These are phyloP conservation scores for Callyntrura guangdongensis DNA, from an alignment of 2,888 invertebrate genomes.

Conservation along the genomic window DNA sequence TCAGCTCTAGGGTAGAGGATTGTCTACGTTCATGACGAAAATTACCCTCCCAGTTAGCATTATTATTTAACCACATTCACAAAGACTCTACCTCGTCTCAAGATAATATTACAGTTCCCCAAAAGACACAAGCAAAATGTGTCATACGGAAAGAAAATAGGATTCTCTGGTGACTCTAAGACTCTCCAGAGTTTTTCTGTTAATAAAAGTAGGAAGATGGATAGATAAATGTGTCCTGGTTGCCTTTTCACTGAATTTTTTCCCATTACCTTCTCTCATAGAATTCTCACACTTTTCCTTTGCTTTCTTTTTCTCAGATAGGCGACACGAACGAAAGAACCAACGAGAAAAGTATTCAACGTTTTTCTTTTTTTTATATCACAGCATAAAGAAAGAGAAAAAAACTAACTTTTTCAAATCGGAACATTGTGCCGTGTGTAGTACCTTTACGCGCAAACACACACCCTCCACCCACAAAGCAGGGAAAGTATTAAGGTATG, in stretches of 20 bases:
- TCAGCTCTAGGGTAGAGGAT: not conserved
- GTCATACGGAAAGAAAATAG: slow-evolving; percentile 63
- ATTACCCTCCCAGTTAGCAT: slow-evolving; percentile 17
- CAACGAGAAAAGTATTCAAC: slow-evolving; percentile 29
- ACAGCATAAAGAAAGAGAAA: slow-evolving; percentile 12
- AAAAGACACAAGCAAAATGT: slow-evolving; percentile 69
- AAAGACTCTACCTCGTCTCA: slow-evolving; percentile 12
- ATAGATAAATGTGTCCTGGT: slow-evolving; percentile 75
- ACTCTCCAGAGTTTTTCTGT: slow-evolving; percentile 62
- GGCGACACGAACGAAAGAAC: slow-evolving; percentile 33
- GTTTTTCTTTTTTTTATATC: slow-evolving; percentile 31
- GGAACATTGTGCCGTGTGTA: slow-evolving; percentile 13
- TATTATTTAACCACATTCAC: slow-evolving; percentile 29
- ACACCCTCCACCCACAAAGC: not conserved
- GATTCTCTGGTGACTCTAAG: slow-evolving; percentile 58
- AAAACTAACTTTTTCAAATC: slow-evolving; percentile 47
- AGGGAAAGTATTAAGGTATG: not conserved
- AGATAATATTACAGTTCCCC: slow-evolving; percentile 40
- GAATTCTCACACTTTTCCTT: slow-evolving; percentile 61
- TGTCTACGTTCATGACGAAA: slow-evolving; percentile 6
- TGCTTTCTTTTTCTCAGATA: slow-evolving; percentile 28
- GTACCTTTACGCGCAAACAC: not conserved
- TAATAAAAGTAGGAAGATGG: slow-evolving; percentile 75
- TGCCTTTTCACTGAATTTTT: slow-evolving; percentile 75
- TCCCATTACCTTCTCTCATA: slow-evolving; percentile 59